These are phyloP conservation scores for Noctua janthina DNA, from an alignment of 2,888 invertebrate genomes.

Conservation along the genomic window DNA sequence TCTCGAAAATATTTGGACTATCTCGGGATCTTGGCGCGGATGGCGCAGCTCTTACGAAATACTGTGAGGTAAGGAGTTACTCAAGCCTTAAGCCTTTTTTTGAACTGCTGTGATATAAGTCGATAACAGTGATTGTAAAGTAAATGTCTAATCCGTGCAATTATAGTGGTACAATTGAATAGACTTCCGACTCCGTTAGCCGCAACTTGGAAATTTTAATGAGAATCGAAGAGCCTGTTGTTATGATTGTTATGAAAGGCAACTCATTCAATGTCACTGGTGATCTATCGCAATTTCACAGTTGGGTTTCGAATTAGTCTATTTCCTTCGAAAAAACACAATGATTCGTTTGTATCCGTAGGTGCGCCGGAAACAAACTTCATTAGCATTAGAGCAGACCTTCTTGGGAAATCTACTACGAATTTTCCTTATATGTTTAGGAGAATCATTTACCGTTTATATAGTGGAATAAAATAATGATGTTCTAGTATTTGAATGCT, in stretches of 20 bases:
- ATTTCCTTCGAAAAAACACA: slow-evolving; percentile 68
- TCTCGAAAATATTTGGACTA: slow-evolving; percentile 68
- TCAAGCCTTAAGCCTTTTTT: slow-evolving; percentile 65
- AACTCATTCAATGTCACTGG: slow-evolving; percentile 72
- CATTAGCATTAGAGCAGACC: slow-evolving; percentile 50
- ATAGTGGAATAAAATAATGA: background rate
- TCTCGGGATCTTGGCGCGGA: slow-evolving; percentile 69
- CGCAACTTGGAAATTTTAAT: slow-evolving; percentile 62
- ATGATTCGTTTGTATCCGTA: slow-evolving; percentile 54
- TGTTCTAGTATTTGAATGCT: background rate
- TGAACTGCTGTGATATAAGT: slow-evolving; percentile 58
- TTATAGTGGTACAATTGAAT: slow-evolving; percentile 58
- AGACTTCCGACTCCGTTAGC: slow-evolving; percentile 43
- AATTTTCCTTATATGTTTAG: slow-evolving; percentile 48
- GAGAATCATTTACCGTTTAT: slow-evolving; percentile 6
- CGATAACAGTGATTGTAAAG: slow-evolving; percentile 63
- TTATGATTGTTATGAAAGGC: slow-evolving; percentile 67
- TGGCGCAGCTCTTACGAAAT: slow-evolving; percentile 67
- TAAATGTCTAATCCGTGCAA: slow-evolving; percentile 60
- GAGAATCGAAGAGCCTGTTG: slow-evolving; percentile 56
- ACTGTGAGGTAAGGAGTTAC: slow-evolving; percentile 70
- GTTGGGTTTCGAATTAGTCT: slow-evolving; percentile 54
- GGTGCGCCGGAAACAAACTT: slow-evolving; percentile 60
- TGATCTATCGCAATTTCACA: slow-evolving; percentile 61
- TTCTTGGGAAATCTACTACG: slow-evolving; percentile 45